Conservation (phyloP, 2,888 invertebrate species). For the Elaeidobius kamerunicus region DNA sequence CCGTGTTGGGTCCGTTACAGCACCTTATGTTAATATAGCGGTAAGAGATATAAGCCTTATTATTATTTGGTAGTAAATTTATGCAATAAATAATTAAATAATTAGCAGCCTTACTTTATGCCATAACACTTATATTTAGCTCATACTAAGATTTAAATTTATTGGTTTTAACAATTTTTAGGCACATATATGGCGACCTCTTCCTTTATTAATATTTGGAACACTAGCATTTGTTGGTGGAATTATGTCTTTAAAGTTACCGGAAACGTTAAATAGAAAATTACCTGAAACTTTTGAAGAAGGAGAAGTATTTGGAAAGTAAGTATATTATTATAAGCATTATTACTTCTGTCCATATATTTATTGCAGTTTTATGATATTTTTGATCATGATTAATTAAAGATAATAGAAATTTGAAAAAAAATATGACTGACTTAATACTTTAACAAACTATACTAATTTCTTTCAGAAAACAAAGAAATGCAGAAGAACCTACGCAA, state of each 20-base stretch:
- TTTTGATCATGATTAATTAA: no score
- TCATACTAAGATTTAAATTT: no score
- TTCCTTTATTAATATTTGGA: conserved; percentile 61
- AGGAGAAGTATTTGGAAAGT: conserved; percentile 61
- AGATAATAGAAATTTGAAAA: no score
- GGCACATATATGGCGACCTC: conserved; percentile 57
- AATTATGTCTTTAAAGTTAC: conserved; percentile 56
- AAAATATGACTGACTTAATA: no score
- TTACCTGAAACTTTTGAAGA: conserved; percentile 66
- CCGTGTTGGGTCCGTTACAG: conserved; percentile 60
- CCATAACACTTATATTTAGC: no score
- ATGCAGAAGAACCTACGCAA: no score
- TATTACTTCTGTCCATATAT: no score
- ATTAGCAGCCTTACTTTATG: no score
- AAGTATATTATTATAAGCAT: conserved; percentile 38
- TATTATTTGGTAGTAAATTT: neutral
- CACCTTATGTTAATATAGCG: conserved; percentile 58
- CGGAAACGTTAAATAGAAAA: conserved; percentile 63
- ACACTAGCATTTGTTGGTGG: conserved; percentile 57
- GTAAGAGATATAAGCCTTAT: conserved; percentile 43
- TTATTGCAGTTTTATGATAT: no score
- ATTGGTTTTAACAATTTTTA: no score
- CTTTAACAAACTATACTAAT: no score
- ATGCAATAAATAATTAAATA: neutral
- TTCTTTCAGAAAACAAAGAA: no score